Base-by-base conservation (phyloP, 2,797 vertebrate species). In the Tinamus major region DNA sequence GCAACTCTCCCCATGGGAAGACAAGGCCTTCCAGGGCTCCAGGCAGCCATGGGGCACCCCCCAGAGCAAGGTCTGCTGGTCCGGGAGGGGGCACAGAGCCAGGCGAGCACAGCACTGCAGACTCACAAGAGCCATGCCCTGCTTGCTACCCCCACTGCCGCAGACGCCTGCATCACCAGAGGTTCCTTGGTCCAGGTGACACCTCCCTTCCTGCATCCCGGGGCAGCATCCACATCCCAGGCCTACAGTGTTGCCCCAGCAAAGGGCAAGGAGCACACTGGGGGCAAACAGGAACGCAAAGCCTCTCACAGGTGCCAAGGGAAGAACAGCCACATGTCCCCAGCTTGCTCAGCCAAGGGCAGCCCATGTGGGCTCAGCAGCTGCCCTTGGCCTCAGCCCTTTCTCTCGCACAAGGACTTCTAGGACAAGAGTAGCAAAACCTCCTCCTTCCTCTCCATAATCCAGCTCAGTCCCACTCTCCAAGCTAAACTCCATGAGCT, bases 361-460 rank as follows among this genome's bases (percentile, higher is more conserved):
- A 68, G 10, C n/a, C 24, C 2, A 2, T 1, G 11, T n/a, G 56
- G 27, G 18, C 8, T 4, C 61, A 62, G 67, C 65, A 78, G 75
- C 59, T 65, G 67, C 49, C 44, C 16, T 31, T 18, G 44, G 6
- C 55, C 26, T 58, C 75, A 35, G 56, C 12, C 55, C 46, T 61
- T 76, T 69, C 75, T 79, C 39, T 51, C 69, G 71, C 59, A 41
- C 61, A 59, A 53, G 70, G 65, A 53, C 2, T 23, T 37, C 58
- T 24, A 19, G 29, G 29, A 58, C 51, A 27, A 13, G 33, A 42
- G 51, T 51, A 68, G 23, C 53, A 69, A 79, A 31, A 1, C 48
- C 53, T 13, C 2, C 2, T 42, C 31, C 17, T 35, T 48, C 19
- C 9, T 37, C 37, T 31, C 39, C 9, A 14, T 0, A 39, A 10